Base-by-base conservation (phyloP, 2,113 vertebrate species). In the Callithrix jacchus region DNA sequence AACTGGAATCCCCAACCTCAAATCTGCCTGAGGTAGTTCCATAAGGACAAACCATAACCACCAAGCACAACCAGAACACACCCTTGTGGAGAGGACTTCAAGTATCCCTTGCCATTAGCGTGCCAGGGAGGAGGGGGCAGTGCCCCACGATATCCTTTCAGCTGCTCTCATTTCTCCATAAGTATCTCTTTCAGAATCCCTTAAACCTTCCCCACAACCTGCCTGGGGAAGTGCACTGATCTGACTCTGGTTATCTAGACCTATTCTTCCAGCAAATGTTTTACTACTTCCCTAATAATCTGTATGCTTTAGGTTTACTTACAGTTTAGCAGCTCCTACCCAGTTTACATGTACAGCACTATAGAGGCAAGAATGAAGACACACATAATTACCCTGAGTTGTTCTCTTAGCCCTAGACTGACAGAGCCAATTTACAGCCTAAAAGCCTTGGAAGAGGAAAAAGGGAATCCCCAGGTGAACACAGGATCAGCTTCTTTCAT, bases 241-340 rank as follows among this genome's bases (percentile, higher is more conserved):
- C 95, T 96, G 12, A 97, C 85, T 97, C 93, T 84, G 81, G 90
- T 97, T 98, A 97, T 97, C 95, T 94, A 81, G 94, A 93, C 86
- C 95, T 97, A 17, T 98, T 98, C 97, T 96, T 92, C 97, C 95
- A 96, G 95, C 35, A 98, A 98, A 98, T 97, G 97, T 95, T 92
- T 98, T 87, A 79, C 87, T 97, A 98, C 73, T 95, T 98, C 94
- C 94, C 97, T 97, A 98, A 98, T 96, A 95, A 98, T 97, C 97
- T 97, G 87, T 95, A 89, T 82, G 52, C 77, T 96, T 98, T 93
- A 95, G 71, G 94, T 97, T 98, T 97, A 96, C 96, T 98, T 97
- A 98, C 82, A 96, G 96, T 95, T 96, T 56, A 97, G 96, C 98
- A 96, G 93, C 95, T 96, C 49, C 37, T 85, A 32, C 20, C 32